Conservation (phyloP, 2,888 invertebrate species). For the Andrena bicolor region DNA sequence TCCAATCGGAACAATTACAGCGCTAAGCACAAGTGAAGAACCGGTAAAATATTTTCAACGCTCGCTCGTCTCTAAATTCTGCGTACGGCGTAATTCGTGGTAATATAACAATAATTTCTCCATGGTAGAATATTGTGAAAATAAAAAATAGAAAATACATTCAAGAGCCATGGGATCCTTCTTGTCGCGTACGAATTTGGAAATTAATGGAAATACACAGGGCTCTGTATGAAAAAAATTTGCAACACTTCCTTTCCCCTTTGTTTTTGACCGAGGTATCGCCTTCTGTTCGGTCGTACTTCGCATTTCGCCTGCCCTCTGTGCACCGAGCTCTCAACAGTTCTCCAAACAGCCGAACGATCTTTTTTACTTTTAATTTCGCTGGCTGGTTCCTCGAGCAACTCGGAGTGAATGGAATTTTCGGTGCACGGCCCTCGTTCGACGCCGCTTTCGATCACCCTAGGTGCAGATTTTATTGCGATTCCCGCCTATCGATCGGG, state of each 20-base stretch:
- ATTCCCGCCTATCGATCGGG: conserved; percentile 32
- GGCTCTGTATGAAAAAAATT: too few relatives aligned
- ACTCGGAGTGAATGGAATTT: conserved; percentile 28
- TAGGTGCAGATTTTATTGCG: conserved; percentile 23
- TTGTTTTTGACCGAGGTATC: not conserved
- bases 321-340: not conserved
- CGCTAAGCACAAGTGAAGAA: not conserved
- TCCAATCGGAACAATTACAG: not conserved
- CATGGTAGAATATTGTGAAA: too few relatives aligned
- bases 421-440: conserved; percentile 12
- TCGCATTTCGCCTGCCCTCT: too few relatives aligned
- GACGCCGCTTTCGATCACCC: conserved; percentile 11
- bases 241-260: not conserved
- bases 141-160: too few relatives aligned
- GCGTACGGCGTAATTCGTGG: not conserved
- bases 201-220: too few relatives aligned
- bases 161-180: too few relatives aligned
- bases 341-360: not conserved
- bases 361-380: conserved; percentile 17
- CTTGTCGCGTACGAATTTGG: too few relatives aligned
- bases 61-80: not conserved
- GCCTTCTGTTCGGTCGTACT: not conserved
- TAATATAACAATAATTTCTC: too few relatives aligned
- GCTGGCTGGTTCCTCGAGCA: conserved; percentile 14
- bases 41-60: not conserved